A percentile compares a stretch with the other conserved stretches of the same genome.
Conservation (phyloP, 2,113 vertebrate genomes). For the Phylloscopus trochiloides region DNA sequence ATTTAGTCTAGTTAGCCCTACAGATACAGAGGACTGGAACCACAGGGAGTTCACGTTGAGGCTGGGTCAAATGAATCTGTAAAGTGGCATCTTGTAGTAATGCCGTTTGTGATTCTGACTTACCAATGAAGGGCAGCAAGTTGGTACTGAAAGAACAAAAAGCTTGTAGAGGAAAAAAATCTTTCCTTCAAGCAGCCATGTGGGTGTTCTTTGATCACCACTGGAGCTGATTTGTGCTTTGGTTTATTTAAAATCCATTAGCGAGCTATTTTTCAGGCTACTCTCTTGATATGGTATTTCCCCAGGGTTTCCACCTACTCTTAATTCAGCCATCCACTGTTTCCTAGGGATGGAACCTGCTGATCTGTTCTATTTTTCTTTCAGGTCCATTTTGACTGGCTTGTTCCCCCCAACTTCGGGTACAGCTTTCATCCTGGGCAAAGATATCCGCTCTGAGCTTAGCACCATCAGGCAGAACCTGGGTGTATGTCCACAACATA, state of each 20-base stretch:
- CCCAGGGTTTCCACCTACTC: not conserved
- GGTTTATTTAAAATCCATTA: not conserved
- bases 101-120: not conserved
- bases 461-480: conserved; percentile 89
- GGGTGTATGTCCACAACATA: conserved; percentile 96
- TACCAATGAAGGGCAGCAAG: not conserved
- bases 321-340: not conserved
- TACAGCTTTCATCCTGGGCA: conserved; percentile 93
- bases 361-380: not conserved
- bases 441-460: conserved; percentile 90
- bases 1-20: not conserved
- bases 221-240: not conserved
- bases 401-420: conserved; percentile 94
- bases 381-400: conserved; percentile 95
- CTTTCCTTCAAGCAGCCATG: not conserved
- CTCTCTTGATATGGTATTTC: not conserved
- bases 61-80: not conserved
- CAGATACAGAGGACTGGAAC: not conserved
- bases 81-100: not conserved
- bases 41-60: not conserved
- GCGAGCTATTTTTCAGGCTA: not conserved
- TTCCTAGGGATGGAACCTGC: not conserved
- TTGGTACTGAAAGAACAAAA: not conserved
- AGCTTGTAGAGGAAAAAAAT: not conserved
- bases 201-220: not conserved